Evolutionary conservation across 2,113 vertebrate species (phyloP).

Genomic region (Hypomesus transpacificus): DNA sequence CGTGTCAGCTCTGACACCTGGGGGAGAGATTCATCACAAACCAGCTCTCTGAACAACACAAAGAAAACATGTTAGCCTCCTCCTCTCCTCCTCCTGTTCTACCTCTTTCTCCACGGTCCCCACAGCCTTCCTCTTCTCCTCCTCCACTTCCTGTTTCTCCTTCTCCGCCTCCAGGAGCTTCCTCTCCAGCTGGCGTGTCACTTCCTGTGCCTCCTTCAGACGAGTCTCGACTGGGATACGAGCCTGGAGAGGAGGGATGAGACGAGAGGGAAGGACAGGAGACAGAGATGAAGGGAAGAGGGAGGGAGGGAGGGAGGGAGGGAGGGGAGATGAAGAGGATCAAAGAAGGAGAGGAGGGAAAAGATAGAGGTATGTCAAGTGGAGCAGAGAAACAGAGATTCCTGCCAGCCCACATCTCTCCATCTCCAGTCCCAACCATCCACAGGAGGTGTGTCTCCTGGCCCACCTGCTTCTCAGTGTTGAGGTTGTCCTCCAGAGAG

Average conservation of each 20-base stretch:
- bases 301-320: too few relatives aligned
- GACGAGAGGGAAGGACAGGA: too few relatives aligned
- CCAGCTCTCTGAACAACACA: background rate
- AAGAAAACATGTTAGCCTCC: too few relatives aligned
- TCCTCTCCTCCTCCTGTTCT: background rate
- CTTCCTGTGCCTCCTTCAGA: slow-evolving; percentile 85
- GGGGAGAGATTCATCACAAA: slow-evolving; percentile 1
- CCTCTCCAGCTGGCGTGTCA: slow-evolving; percentile 87
- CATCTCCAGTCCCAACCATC: too few relatives aligned
- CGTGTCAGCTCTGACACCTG: slow-evolving; percentile 87
- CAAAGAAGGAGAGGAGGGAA: too few relatives aligned
- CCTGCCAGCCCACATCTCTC: too few relatives aligned
- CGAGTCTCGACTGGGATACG: slow-evolving; percentile 80
- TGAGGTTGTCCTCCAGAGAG: slow-evolving; percentile 89
- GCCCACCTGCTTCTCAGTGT: slow-evolving; percentile 90
- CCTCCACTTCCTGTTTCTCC: slow-evolving; percentile 83
- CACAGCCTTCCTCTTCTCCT: slow-evolving; percentile 84
- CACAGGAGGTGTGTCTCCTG: background rate
- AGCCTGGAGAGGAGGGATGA: slow-evolving; percentile 22
- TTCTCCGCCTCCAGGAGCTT: slow-evolving; percentile 87
- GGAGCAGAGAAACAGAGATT: too few relatives aligned
- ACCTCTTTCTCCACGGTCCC: slow-evolving; percentile 87
- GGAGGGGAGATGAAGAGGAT: too few relatives aligned
- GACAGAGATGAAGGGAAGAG: too few relatives aligned
- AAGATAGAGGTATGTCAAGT: background rate